A percentile compares a stretch with the other conserved stretches of the same genome.
Evolutionary conservation across 2,888 invertebrate species (phyloP).

Genomic region (Drosophila meridiana): DNA sequence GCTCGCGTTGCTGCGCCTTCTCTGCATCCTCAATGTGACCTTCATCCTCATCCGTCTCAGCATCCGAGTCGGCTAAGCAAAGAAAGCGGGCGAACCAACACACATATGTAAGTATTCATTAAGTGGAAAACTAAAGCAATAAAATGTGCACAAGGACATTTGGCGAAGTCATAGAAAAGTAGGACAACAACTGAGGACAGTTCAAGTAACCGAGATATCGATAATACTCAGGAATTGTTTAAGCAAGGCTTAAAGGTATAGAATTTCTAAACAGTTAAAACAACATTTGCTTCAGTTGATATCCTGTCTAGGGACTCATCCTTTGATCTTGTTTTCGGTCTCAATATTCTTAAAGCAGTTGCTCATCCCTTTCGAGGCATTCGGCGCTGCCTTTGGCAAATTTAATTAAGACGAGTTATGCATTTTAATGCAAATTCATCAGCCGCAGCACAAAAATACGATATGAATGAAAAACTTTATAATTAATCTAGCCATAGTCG

Average conservation of each 20-base stretch:
- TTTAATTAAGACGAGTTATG: conserved; percentile 59
- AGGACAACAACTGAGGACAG: not conserved
- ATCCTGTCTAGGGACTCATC: not conserved
- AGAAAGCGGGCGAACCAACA: not conserved
- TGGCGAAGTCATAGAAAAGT: conserved; percentile 36
- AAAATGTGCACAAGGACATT: conserved; percentile 31
- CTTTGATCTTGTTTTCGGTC: not conserved
- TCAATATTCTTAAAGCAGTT: not conserved
- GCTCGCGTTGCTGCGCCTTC: conserved; percentile 81
- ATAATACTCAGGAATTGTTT: not conserved
- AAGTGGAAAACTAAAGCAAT: conserved; percentile 46
- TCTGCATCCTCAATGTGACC: conserved; percentile 84
- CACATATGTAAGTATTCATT: conserved; percentile 16
- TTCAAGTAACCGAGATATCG: not conserved
- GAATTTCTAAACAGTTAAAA: too few species aligned
- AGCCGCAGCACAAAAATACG: conserved; percentile 28
- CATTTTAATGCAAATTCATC: conserved; percentile 69
- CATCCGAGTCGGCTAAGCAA: conserved; percentile 83
- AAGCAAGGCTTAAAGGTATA: not conserved
- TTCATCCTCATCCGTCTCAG: conserved; percentile 85
- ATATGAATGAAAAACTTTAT: conserved; percentile 66
- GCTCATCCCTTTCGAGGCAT: not conserved
- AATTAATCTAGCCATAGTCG: conserved; percentile 60
- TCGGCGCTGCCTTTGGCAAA: conserved; percentile 24
- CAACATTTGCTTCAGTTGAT: not conserved